Evolutionary conservation across 2,888 invertebrate species (phyloP).

Genomic region (Phengaris arion): DNA sequence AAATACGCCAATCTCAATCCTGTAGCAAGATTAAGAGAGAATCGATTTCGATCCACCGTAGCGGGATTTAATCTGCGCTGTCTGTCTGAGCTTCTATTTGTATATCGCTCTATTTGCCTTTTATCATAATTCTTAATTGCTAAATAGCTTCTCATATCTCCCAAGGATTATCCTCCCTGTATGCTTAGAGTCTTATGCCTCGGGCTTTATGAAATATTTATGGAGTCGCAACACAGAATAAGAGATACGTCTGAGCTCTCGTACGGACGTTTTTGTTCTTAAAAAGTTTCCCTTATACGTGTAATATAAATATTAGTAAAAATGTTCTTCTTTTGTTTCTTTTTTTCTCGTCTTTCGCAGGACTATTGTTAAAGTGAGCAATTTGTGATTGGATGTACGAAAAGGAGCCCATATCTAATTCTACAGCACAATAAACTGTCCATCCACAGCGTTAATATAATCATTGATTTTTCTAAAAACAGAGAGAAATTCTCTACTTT

Average conservation of each 20-base stretch:
- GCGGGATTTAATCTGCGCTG: slow-evolving; percentile 53
- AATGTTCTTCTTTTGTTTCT: neutral
- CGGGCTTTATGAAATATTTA: slow-evolving; percentile 22
- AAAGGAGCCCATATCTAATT: neutral
- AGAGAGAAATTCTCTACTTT: neutral
- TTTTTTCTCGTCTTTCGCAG: neutral
- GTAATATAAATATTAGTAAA: slow-evolving; percentile 17
- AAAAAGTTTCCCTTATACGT: slow-evolving; percentile 22
- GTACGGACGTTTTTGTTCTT: slow-evolving; percentile 10
- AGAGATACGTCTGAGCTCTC: slow-evolving; percentile 23
- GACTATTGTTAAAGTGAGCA: neutral
- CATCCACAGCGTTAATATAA: neutral
- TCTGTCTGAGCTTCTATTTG: slow-evolving; percentile 52
- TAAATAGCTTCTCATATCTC: slow-evolving; percentile 18
- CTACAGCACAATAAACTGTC: neutral
- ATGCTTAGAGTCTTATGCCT: slow-evolving; percentile 3
- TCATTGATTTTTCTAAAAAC: neutral
- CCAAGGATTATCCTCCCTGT: slow-evolving; percentile 12
- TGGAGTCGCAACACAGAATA: slow-evolving; percentile 12
- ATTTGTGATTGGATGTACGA: neutral
- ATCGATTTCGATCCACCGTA: slow-evolving; percentile 57
- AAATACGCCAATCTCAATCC: slow-evolving; percentile 53
- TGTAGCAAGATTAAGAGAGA: slow-evolving; percentile 56
- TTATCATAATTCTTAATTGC: slow-evolving; percentile 26
- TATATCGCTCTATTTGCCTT: slow-evolving; percentile 60